phyloP scores from a whole-genome alignment of 53 echinoderm and acorn worm species.

The Patiria pectinifera region DNA sequence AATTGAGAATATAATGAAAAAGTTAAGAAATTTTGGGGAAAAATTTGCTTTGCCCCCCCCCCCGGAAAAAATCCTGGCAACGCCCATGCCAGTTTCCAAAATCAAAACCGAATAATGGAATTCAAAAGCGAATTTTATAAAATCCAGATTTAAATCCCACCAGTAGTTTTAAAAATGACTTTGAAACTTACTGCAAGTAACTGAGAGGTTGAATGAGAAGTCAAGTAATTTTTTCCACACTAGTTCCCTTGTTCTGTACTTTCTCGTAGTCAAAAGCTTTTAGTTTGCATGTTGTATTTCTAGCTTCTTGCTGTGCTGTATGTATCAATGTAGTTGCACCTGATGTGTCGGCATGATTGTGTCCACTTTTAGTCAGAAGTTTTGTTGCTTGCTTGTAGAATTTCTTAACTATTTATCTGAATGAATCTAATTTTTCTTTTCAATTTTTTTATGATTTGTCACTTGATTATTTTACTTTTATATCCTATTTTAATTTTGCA shows the following conservation, averaged over 20 bases:
- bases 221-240: too few relatives aligned
- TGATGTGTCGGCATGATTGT: not conserved
- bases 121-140: too few relatives aligned
- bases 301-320: not conserved
- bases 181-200: too few relatives aligned
- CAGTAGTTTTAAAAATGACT: too few relatives aligned
- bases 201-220: too few relatives aligned
- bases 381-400: not conserved
- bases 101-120: too few relatives aligned
- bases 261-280: not conserved
- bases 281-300: not conserved
- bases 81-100: too few relatives aligned
- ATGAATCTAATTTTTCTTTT: not conserved
- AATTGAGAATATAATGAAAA: too few relatives aligned
- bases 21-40: too few relatives aligned
- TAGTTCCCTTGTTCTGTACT: not conserved
- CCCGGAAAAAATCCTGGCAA: too few relatives aligned
- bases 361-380: not conserved
- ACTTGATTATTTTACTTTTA: not conserved
- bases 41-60: too few relatives aligned
- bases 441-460: not conserved
- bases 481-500: slow-evolving; percentile 32
- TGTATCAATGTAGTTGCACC: not conserved
- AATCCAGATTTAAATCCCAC: too few relatives aligned
- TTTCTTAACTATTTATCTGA: not conserved